Evolutionary conservation across 2,113 vertebrate genomes (phyloP).

Genomic region (Atrichornis clamosus): DNA sequence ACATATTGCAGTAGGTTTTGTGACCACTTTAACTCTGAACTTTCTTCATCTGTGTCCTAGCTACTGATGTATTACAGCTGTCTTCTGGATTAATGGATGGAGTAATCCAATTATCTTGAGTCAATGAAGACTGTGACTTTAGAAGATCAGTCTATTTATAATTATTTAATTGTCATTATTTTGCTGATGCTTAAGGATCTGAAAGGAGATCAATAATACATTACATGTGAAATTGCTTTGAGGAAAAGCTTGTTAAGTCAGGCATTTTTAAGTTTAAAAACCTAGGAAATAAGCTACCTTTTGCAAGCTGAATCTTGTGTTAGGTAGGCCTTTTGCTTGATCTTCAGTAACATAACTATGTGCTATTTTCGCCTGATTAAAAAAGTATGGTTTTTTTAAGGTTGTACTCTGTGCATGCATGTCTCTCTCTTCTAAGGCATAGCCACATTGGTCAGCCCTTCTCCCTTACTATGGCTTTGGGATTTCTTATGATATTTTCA

Average conservation of each 20-base stretch:
- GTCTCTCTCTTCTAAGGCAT: background rate
- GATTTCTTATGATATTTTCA: background rate
- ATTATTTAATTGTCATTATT: background rate
- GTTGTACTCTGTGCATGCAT: accelerated
- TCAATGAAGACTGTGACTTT: background rate
- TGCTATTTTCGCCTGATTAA: background rate
- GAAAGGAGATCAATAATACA: background rate
- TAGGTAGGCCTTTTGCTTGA: background rate
- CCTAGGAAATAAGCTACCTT: background rate
- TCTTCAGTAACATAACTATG: background rate
- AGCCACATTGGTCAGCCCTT: accelerated
- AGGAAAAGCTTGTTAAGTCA: background rate
- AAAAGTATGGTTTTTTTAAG: background rate
- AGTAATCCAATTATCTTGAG: background rate
- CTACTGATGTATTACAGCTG: background rate
- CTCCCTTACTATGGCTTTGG: background rate
- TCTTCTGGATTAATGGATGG: background rate
- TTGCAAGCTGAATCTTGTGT: background rate
- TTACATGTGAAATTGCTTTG: background rate
- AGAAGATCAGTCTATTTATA: background rate
- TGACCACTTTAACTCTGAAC: background rate
- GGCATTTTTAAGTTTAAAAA: background rate
- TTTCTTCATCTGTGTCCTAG: background rate
- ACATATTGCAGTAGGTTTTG: background rate
- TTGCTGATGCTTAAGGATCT: background rate